These are phyloP conservation scores for Molossus molossus DNA, from an alignment of 2,797 vertebrate species.

Conservation along the genomic window DNA sequence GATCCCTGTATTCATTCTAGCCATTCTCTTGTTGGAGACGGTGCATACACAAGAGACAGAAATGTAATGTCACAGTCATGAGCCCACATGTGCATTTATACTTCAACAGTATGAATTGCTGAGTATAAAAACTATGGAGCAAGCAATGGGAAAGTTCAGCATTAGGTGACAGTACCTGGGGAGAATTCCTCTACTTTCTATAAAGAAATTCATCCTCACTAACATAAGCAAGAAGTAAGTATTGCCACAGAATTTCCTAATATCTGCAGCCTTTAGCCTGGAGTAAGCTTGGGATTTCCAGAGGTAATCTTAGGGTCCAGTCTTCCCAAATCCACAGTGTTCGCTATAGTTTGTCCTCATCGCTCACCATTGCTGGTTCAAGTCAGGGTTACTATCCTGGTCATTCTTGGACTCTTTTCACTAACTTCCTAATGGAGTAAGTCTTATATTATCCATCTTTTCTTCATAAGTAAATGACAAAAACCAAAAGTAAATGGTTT, in stretches of 20 bases:
- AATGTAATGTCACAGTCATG: neutral
- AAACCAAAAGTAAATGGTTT: neutral
- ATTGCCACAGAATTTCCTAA: neutral
- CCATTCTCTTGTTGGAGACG: neutral
- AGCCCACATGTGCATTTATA: neutral
- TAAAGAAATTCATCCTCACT: neutral
- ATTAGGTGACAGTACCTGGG: neutral
- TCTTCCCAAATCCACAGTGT: neutral
- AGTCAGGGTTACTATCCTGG: neutral
- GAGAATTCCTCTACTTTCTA: neutral
- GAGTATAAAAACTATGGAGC: neutral
- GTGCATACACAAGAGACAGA: neutral
- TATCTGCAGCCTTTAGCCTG: neutral
- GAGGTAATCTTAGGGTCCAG: neutral
- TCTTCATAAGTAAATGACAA: constrained; percentile 19
- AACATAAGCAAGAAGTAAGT: neutral
- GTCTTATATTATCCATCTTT: neutral
- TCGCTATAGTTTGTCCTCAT: neutral
- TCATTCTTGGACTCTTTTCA: neutral
- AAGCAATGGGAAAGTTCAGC: neutral
- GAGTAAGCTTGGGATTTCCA: neutral
- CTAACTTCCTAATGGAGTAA: neutral
- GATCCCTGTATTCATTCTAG: neutral
- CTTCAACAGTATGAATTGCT: neutral
- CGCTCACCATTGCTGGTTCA: neutral